phyloP scores from a whole-genome alignment of 2,113 vertebrate genomes.

The Tylochromis polylepis region DNA sequence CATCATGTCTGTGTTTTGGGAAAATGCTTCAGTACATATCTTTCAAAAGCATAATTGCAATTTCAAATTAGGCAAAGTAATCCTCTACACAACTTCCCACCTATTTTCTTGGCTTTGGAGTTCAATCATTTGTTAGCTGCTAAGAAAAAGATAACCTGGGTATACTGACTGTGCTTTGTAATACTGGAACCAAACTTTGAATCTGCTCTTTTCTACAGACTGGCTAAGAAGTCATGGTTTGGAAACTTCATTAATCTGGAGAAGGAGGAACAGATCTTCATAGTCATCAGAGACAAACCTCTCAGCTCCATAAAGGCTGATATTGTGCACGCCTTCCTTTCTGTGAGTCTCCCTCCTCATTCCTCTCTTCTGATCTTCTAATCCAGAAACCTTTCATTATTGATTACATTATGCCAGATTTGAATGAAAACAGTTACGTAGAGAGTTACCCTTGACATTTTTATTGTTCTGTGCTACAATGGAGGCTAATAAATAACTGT shows the following conservation, averaged over 20 bases:
- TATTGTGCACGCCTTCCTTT: slow-evolving; percentile 96
- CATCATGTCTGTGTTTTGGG: not conserved
- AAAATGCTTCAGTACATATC: not conserved
- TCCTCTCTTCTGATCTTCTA: not conserved
- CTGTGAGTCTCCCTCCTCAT: slow-evolving; percentile 72
- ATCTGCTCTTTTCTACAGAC: slow-evolving; percentile 64
- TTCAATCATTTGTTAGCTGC: not conserved
- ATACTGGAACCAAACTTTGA: not conserved
- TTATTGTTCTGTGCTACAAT: not conserved
- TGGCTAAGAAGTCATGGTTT: slow-evolving; percentile 99
- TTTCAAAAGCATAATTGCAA: not conserved
- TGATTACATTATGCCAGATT: not conserved
- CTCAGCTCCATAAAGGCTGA: slow-evolving; percentile 98
- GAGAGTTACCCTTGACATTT: not conserved
- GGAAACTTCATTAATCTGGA: slow-evolving; percentile 97
- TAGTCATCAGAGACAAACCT: slow-evolving; percentile 96
- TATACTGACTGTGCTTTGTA: not conserved
- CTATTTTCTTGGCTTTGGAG: not conserved
- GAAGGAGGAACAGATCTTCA: slow-evolving; percentile 98
- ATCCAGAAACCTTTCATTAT: not conserved
- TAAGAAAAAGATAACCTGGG: not conserved
- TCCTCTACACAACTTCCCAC: not conserved
- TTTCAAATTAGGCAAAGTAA: not conserved
- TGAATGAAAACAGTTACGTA: not conserved
- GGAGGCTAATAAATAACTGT: not conserved